Conservation (phyloP, 2,888 invertebrate species). For the Amorpha juglandis region DNA sequence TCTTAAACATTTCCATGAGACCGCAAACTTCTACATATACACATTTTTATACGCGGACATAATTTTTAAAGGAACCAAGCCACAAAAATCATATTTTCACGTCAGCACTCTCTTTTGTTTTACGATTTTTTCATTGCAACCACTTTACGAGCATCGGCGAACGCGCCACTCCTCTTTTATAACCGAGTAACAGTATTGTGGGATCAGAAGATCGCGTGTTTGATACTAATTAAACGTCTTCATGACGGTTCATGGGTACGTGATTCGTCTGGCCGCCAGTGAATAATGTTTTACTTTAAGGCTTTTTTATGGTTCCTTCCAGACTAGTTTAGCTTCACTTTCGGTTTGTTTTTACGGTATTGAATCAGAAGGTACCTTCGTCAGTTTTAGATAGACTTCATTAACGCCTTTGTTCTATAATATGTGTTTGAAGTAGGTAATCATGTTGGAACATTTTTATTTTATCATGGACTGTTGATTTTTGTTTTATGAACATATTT, state of each 20-base stretch:
- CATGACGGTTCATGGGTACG: conserved; percentile 59
- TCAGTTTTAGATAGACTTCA: conserved; percentile 20
- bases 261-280: conserved; percentile 64
- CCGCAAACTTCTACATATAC: conserved; percentile 28
- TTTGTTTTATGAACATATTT: neutral
- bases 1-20: conserved; percentile 20
- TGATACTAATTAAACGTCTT: conserved; percentile 77
- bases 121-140: conserved; percentile 77
- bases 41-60: conserved; percentile 47
- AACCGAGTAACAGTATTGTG: conserved; percentile 61
- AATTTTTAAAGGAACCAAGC: conserved; percentile 51
- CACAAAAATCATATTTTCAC: conserved; percentile 74
- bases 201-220: conserved; percentile 73
- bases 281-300: conserved; percentile 61
- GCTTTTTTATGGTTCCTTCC: conserved; percentile 49
- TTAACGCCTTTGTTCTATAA: neutral
- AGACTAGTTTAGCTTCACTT: conserved; percentile 40
- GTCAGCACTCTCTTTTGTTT: conserved; percentile 68
- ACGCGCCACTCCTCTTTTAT: conserved; percentile 70
- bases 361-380: conserved; percentile 6
- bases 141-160: conserved; percentile 73
- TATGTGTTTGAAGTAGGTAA: neutral
- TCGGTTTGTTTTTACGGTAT: conserved; percentile 29
- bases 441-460: neutral
- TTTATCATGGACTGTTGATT: neutral